Conservation (phyloP, 2,797 vertebrate species). For the Valencia hispanica region DNA sequence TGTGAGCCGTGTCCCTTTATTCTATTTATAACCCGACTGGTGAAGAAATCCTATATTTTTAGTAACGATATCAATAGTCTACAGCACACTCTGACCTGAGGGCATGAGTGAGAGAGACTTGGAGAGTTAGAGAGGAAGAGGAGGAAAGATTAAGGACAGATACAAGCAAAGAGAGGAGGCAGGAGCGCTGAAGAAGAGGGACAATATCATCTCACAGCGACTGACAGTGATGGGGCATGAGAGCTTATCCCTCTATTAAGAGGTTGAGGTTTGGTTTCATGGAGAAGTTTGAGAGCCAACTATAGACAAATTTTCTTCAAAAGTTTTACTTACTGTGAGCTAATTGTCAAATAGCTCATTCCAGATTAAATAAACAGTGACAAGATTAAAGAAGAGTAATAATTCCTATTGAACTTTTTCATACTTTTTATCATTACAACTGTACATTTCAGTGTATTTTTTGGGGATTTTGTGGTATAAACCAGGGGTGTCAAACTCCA, state of each 20-base stretch:
- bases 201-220: conserved; percentile 52
- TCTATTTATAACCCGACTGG: conserved; percentile 76
- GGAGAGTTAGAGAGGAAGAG: conserved; percentile 22
- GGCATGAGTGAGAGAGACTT: conserved; percentile 38
- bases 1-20: conserved; percentile 67
- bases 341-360: not conserved
- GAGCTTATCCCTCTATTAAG: conserved; percentile 15
- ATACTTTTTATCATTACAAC: not conserved
- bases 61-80: conserved; percentile 76
- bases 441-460: not conserved
- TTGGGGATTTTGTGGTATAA: not conserved
- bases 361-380: not conserved
- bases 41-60: conserved; percentile 79
- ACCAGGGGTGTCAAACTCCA: too few relatives aligned
- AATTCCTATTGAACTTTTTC: not conserved
- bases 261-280: conserved; percentile 37
- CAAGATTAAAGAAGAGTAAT: not conserved
- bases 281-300: conserved; percentile 27
- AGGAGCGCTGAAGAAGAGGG: conserved; percentile 31
- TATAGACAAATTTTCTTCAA: not conserved
- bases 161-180: conserved; percentile 39
- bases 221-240: conserved; percentile 55
- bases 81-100: conserved; percentile 70
- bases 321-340: conserved; percentile 2
- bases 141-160: conserved; percentile 27